Percentiles rank a stretch among this genome's conserved stretches.
phyloP scores from a whole-genome alignment of 2,888 invertebrate species.

The Catocala fraxini region DNA sequence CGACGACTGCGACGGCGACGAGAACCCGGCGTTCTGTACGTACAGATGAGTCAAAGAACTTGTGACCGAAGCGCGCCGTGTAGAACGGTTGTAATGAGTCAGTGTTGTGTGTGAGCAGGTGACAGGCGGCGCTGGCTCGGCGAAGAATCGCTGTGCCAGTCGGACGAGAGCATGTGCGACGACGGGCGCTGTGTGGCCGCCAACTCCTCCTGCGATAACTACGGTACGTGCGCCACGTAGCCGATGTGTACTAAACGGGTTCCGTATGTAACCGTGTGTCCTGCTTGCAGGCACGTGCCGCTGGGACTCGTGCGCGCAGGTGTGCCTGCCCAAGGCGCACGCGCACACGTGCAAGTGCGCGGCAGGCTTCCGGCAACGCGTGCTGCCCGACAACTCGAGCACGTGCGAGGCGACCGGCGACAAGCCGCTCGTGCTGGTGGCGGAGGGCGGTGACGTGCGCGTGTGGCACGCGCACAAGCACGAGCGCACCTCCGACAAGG shows the following conservation, averaged over 20 bases:
- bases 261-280: background rate
- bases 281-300: slow-evolving; percentile 77
- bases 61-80: background rate
- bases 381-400: slow-evolving; percentile 66
- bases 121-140: slow-evolving; percentile 49
- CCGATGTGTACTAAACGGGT: no score
- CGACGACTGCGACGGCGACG: slow-evolving; percentile 87
- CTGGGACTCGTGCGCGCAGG: slow-evolving; percentile 93
- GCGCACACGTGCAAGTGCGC: slow-evolving; percentile 88
- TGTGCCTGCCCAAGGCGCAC: slow-evolving; percentile 88
- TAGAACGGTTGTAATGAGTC: background rate
- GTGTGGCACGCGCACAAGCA: slow-evolving; percentile 89
- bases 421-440: slow-evolving; percentile 89
- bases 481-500: slow-evolving; percentile 53
- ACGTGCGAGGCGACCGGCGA: slow-evolving; percentile 88
- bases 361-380: slow-evolving; percentile 88
- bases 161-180: slow-evolving; percentile 64
- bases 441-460: slow-evolving; percentile 88
- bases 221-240: slow-evolving; percentile 42
- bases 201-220: slow-evolving; percentile 52
- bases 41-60: slow-evolving; percentile 4
- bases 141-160: slow-evolving; percentile 59
- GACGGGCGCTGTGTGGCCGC: slow-evolving; percentile 75
- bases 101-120: slow-evolving; percentile 35
- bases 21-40: slow-evolving; percentile 72